These are phyloP conservation scores for Rhinichthys klamathensis DNA, from an alignment of 2,113 vertebrate genomes.

Conservation along the genomic window DNA sequence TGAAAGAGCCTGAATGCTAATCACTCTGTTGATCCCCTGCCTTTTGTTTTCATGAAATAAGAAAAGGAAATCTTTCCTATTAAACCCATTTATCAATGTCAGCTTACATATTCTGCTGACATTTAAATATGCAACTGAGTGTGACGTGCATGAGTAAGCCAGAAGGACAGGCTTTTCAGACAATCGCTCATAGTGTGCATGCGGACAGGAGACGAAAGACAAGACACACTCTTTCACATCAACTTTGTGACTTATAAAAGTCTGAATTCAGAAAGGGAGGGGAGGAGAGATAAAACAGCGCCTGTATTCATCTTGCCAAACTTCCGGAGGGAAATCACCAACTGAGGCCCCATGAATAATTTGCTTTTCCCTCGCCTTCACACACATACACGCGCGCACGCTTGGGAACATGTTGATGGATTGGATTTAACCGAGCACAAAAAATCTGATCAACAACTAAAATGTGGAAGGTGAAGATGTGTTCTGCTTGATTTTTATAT, in stretches of 20 bases:
- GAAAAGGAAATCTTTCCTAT: constrained; percentile 53
- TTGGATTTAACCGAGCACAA: constrained; percentile 67
- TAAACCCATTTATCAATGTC: constrained; percentile 71
- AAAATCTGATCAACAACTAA: constrained; percentile 59
- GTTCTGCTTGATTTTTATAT: constrained; percentile 33
- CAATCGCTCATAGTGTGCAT: constrained; percentile 60
- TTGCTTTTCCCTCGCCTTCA: constrained; percentile 45
- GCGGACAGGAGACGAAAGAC: constrained; percentile 51
- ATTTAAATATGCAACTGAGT: constrained; percentile 70
- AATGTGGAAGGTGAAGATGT: constrained; percentile 49
- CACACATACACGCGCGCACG: constrained; percentile 50
- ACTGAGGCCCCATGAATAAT: constrained; percentile 71
- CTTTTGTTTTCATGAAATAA: constrained; percentile 57
- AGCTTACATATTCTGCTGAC: constrained; percentile 62
- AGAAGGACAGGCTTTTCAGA: constrained; percentile 56
- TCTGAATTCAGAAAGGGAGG: constrained; percentile 61
- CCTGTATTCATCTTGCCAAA: constrained; percentile 71
- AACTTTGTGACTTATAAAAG: constrained; percentile 65
- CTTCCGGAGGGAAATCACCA: constrained; percentile 73
- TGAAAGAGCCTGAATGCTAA: constrained; percentile 17
- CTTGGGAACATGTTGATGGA: constrained; percentile 63
- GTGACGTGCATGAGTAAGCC: constrained; percentile 54
- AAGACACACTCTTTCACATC: constrained; percentile 69
- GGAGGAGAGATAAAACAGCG: constrained; percentile 63
- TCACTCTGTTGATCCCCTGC: constrained; percentile 36